Conservation (phyloP, 2,797 vertebrate genomes). For the Pyrocephalus nanus region DNA sequence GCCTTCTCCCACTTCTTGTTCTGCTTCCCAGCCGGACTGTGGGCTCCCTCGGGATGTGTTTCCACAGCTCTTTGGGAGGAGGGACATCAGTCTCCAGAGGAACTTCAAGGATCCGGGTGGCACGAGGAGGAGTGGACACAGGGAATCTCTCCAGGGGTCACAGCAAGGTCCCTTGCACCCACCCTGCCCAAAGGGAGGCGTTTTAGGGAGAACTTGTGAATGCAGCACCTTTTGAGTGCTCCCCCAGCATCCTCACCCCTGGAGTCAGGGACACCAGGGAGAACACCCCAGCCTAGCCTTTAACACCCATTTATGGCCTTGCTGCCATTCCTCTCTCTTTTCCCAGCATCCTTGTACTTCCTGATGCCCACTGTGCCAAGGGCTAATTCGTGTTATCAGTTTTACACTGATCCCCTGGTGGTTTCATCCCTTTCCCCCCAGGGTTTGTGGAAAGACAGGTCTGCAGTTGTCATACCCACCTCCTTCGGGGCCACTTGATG, state of each 20-base stretch:
- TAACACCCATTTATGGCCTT: neutral
- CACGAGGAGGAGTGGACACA: neutral
- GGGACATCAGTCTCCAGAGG: neutral
- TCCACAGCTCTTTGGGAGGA: fast-evolving
- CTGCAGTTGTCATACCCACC: neutral
- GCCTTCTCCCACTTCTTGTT: neutral
- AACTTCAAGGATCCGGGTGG: fast-evolving
- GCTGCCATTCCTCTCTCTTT: neutral
- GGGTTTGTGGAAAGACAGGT: neutral
- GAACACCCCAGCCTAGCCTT: neutral
- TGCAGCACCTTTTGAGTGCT: neutral
- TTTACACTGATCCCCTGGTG: neutral
- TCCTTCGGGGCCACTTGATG: neutral
- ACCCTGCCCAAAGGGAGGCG: neutral
- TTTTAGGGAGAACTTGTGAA: neutral
- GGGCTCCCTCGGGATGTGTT: neutral
- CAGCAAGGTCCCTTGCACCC: fast-evolving
- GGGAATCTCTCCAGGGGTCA: neutral
- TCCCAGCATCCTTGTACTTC: neutral
- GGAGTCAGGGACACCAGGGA: too few species aligned
- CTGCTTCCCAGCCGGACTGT: fast-evolving
- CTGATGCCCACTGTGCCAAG: neutral
- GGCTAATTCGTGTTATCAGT: fast-evolving
- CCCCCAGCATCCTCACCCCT: neutral
- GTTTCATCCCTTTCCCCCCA: neutral